These are phyloP conservation scores for Silurus glanis DNA, from an alignment of 2,113 vertebrate species.

Conservation along the genomic window DNA sequence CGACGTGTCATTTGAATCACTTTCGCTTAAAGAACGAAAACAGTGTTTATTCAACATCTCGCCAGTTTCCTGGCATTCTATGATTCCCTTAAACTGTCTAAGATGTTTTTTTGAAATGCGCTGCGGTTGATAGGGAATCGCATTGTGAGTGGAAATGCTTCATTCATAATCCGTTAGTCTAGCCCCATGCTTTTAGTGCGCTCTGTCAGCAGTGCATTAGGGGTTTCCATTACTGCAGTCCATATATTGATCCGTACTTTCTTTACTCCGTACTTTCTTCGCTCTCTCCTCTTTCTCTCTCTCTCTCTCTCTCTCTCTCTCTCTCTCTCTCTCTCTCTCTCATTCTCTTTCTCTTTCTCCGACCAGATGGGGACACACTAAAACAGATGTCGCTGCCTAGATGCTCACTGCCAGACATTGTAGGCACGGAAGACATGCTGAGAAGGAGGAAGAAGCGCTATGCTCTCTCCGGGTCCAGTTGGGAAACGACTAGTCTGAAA, in stretches of 20 bases:
- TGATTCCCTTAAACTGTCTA: background rate
- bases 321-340: constrained; percentile 27
- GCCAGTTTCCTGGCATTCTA: background rate
- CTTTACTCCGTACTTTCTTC: background rate
- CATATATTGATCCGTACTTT: constrained; percentile 30
- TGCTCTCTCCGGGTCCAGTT: constrained; percentile 72
- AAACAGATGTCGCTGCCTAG: constrained; percentile 80
- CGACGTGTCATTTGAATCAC: too few relatives aligned
- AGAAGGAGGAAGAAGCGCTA: constrained; percentile 75
- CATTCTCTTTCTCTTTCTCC: background rate
- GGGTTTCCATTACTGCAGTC: constrained; percentile 14
- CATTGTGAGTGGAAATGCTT: background rate
- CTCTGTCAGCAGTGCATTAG: constrained; percentile 28
- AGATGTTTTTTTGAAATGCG: background rate
- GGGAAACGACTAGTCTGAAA: constrained; percentile 77
- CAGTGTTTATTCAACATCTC: background rate
- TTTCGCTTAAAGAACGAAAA: background rate
- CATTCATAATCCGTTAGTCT: background rate
- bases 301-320: constrained; percentile 7
- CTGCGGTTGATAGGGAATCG: background rate
- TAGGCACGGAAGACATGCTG: constrained; percentile 74
- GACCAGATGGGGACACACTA: constrained; percentile 73
- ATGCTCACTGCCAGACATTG: constrained; percentile 85
- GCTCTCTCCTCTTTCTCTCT: constrained; percentile 18
- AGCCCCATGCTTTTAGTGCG: background rate